A percentile compares a stretch with the other conserved stretches of the same genome.
These are phyloP conservation scores for Hippopotamus amphibius DNA, from an alignment of 2,113 vertebrate genomes.

Conservation along the genomic window DNA sequence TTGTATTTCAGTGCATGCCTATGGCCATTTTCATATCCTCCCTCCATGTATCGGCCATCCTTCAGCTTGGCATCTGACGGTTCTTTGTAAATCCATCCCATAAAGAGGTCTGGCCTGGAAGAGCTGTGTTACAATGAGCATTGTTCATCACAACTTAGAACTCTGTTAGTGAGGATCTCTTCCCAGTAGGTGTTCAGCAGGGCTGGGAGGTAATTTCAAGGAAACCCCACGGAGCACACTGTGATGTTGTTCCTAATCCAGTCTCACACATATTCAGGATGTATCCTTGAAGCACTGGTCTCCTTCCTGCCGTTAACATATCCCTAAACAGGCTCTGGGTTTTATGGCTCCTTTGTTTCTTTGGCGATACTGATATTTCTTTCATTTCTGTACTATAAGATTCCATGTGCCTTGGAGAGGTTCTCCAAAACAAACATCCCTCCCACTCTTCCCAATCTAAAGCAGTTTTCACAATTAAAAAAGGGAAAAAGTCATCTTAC, in stretches of 20 bases:
- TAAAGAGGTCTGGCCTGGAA: neutral
- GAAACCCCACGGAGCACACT: neutral
- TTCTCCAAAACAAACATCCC: slow-evolving; percentile 67
- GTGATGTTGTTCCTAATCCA: neutral
- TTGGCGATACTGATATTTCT: slow-evolving; percentile 41
- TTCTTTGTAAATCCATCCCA: neutral
- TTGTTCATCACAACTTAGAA: neutral
- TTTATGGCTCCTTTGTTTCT: slow-evolving; percentile 61
- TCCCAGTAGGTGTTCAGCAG: neutral
- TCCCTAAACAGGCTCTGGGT: neutral
- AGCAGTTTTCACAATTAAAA: slow-evolving; percentile 42
- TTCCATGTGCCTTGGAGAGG: neutral
- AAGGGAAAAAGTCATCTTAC: neutral
- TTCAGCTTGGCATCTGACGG: neutral
- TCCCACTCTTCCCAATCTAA: slow-evolving; percentile 24
- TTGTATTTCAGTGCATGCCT: neutral
- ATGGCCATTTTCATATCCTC: neutral
- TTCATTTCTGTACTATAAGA: neutral
- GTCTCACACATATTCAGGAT: neutral
- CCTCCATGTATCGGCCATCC: neutral
- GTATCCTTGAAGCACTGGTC: neutral
- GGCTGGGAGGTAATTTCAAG: slow-evolving; percentile 24
- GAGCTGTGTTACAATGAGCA: neutral
- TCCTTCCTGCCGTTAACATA: slow-evolving; percentile 48
- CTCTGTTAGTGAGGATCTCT: neutral